phyloP scores from a whole-genome alignment of 37 sponge, comb jelly and placozoan genomes.

The Tethya wilhelma region DNA sequence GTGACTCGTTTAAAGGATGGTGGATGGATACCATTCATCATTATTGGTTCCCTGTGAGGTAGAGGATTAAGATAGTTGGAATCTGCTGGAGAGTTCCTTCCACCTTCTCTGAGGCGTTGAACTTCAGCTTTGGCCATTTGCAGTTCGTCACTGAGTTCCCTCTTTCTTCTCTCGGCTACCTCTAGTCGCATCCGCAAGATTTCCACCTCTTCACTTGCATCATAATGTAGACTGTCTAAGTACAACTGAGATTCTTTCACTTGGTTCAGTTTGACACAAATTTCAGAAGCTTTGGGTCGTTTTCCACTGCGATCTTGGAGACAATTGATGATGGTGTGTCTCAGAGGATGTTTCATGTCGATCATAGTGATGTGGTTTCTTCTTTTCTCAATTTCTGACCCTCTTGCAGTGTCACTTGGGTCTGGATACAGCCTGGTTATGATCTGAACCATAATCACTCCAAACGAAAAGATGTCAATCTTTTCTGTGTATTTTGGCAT shows the following conservation, averaged over 20 bases:
- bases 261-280: conserved; percentile 4
- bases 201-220: background rate
- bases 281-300: conserved; percentile 2
- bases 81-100: too few relatives aligned
- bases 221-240: background rate
- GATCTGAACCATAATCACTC: conserved; percentile 20
- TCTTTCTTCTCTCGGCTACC: background rate
- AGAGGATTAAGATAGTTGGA: too few relatives aligned
- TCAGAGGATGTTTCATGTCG: background rate
- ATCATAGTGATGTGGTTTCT: background rate
- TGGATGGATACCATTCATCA: too few relatives aligned
- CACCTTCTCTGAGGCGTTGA: too few relatives aligned
- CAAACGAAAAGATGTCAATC: conserved; percentile 44
- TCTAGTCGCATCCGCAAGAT: background rate
- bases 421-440: conserved; percentile 22
- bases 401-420: background rate
- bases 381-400: conserved; percentile 6
- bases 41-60: too few relatives aligned
- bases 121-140: too few relatives aligned
- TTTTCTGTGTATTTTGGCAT: conserved; percentile 11
- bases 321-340: background rate
- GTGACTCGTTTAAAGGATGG: too few relatives aligned
- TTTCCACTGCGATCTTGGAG: background rate
- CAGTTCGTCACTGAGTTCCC: background rate
- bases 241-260: conserved; percentile 2